Conservation (phyloP, 2,888 invertebrate genomes). For the Cantharis rustica region DNA sequence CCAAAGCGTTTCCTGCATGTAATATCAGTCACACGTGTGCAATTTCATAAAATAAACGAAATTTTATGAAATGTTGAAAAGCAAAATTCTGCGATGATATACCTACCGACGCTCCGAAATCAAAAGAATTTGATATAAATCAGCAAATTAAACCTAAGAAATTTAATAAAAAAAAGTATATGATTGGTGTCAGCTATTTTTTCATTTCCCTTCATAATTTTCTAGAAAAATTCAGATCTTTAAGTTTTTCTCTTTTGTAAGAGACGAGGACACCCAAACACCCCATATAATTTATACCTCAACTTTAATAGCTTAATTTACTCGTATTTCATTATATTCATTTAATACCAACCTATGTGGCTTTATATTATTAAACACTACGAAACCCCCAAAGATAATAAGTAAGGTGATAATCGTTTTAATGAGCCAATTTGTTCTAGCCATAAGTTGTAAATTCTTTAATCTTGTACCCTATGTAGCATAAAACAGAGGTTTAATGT, state of each 20-base stretch:
- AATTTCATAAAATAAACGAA: conserved; percentile 28
- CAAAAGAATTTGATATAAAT: conserved; percentile 3
- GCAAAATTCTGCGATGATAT: conserved; percentile 2
- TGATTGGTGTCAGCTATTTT: background rate
- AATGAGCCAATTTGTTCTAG: conserved; percentile 30
- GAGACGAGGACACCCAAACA: background rate
- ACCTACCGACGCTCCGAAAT: background rate
- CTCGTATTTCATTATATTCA: background rate
- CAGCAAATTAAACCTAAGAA: conserved; percentile 4
- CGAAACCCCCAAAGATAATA: background rate
- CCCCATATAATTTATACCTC: background rate
- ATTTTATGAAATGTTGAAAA: conserved; percentile 1
- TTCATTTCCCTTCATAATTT: background rate
- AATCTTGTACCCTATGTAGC: conserved; percentile 32
- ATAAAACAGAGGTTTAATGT: conserved; percentile 31
- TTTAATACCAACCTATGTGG: background rate
- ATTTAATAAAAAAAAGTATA: conserved; percentile 4
- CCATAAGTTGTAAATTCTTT: conserved; percentile 31
- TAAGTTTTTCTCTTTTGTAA: background rate
- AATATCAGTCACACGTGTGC: conserved; percentile 20
- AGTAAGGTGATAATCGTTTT: conserved; percentile 1
- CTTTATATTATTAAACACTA: background rate
- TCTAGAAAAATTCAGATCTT: background rate
- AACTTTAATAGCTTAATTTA: background rate
- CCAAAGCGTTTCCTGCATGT: conserved; percentile 11